These are phyloP conservation scores for Podabrus alpinus DNA, from an alignment of 2,888 invertebrate genomes.

Conservation along the genomic window DNA sequence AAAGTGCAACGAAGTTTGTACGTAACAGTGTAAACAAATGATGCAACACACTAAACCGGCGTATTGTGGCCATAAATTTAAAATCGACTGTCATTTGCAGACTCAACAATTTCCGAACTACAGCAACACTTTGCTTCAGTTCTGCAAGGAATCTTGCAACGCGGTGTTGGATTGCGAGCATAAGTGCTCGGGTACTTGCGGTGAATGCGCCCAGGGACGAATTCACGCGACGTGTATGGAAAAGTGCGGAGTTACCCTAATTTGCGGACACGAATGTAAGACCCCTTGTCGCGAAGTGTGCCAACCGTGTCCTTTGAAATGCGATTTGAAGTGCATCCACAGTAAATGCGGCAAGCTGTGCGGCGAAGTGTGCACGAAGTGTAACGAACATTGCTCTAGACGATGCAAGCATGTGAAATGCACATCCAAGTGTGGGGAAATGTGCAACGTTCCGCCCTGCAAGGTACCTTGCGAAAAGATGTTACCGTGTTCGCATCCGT, in stretches of 20 bases:
- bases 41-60: constrained; percentile 36
- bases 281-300: constrained; percentile 62
- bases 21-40: neutral
- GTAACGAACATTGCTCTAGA: constrained; percentile 46
- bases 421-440: constrained; percentile 55
- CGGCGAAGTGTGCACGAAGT: constrained; percentile 53
- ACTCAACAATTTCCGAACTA: constrained; percentile 4
- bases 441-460: constrained; percentile 58
- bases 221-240: constrained; percentile 63
- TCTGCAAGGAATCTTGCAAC: constrained; percentile 58
- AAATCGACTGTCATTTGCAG: constrained; percentile 53
- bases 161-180: constrained; percentile 58
- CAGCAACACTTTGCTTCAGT: constrained; percentile 43
- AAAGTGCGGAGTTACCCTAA: constrained; percentile 60
- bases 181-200: constrained; percentile 61
- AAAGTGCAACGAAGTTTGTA: constrained; percentile 8
- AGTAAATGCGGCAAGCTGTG: constrained; percentile 57
- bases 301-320: constrained; percentile 60
- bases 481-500: constrained; percentile 62
- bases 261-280: constrained; percentile 67
- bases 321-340: constrained; percentile 59
- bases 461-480: constrained; percentile 50
- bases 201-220: constrained; percentile 62
- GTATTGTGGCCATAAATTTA: constrained; percentile 60
- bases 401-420: constrained; percentile 60